Evolutionary conservation across 1,140 invertebrate genomes (phyloP).

Genomic region (Chelonus insularis): DNA sequence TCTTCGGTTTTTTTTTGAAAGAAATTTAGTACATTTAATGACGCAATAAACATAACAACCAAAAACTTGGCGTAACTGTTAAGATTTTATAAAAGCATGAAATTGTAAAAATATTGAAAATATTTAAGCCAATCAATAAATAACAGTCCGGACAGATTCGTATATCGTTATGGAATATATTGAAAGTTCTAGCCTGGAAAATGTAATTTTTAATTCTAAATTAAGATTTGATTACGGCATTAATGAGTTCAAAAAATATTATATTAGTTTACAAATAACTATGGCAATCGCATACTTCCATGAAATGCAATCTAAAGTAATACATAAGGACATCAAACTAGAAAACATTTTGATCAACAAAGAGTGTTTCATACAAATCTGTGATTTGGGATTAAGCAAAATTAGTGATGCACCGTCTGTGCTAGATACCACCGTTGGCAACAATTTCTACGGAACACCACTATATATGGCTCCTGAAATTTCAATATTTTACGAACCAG

Average conservation of each 20-base stretch:
- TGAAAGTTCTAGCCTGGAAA: constrained; percentile 4
- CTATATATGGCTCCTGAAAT: no score
- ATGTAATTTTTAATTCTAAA: neutral
- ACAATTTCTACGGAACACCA: no score
- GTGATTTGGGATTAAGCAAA: no score
- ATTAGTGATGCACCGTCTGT: neutral
- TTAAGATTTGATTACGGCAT: neutral
- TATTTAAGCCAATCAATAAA: no score
- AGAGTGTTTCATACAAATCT: neutral
- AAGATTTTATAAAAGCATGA: no score
- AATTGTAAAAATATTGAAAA: no score
- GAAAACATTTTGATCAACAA: constrained; percentile 15
- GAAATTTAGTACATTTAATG: no score
- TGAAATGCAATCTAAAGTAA: neutral
- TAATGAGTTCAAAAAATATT: neutral
- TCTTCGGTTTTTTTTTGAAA: no score
- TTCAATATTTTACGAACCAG: neutral
- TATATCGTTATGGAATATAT: no score
- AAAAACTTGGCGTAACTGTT: no score
- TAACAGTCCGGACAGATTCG: neutral
- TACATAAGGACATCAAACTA: constrained; percentile 15
- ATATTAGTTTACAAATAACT: constrained; percentile 5
- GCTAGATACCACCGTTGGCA: neutral
- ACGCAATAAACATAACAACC: no score
- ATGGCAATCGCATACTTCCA: constrained; percentile 11